Percentiles rank a stretch among this genome's conserved stretches.
phyloP scores from a whole-genome alignment of 2,797 vertebrate species.

The Peromyscus attwateri region DNA sequence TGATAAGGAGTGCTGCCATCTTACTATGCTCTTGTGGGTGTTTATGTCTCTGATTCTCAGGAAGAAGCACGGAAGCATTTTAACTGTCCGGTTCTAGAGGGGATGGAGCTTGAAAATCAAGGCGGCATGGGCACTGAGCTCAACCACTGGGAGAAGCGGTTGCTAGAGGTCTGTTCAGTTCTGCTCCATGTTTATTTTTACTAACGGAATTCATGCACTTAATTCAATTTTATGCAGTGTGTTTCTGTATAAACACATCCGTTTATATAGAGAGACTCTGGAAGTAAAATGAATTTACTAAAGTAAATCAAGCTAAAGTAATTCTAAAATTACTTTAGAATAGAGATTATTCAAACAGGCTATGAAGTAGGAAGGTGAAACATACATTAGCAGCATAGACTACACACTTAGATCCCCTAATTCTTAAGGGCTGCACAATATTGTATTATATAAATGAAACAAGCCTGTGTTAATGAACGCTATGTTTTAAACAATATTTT shows the following conservation, averaged over 20 bases:
- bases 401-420: not conserved
- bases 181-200: constrained; percentile 5
- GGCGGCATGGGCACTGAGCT: constrained; percentile 97
- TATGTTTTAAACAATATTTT: constrained; percentile 31
- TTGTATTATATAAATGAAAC: not conserved
- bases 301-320: not conserved
- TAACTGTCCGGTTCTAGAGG: constrained; percentile 94
- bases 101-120: constrained; percentile 99
- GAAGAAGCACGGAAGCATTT: constrained; percentile 96
- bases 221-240: not conserved
- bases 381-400: not conserved
- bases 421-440: not conserved
- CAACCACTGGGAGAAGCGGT: constrained; percentile 98
- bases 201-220: not conserved
- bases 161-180: constrained; percentile 93
- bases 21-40: not conserved
- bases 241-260: not conserved
- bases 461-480: not conserved
- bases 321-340: not conserved
- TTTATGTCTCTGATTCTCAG: constrained; percentile 86
- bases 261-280: not conserved
- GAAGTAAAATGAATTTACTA: constrained; percentile 1
- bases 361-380: not conserved
- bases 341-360: not conserved
- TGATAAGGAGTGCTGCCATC: not conserved